Evolutionary conservation across 2,888 invertebrate genomes (phyloP).

Genomic region (Dusona sp.): DNA sequence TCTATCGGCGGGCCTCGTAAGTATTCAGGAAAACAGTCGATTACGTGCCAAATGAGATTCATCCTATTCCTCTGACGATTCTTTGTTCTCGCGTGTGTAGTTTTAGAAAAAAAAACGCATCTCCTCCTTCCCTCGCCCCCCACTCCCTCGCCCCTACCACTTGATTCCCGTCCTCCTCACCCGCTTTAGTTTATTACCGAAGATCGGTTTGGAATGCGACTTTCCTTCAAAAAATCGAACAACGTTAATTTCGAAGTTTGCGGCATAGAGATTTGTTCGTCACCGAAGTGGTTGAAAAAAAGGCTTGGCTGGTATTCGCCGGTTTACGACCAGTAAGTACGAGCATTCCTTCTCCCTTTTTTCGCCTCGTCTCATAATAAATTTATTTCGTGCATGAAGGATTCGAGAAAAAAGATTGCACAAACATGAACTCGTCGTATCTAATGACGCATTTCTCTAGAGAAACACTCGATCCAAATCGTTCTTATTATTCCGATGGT

Average conservation of each 20-base stretch:
- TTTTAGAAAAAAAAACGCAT: conserved; percentile 4
- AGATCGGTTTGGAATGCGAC: conserved; percentile 77
- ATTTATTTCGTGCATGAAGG: conserved; percentile 2
- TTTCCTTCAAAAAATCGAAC: conserved; percentile 75
- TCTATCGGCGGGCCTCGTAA: neutral
- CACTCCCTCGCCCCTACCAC: neutral
- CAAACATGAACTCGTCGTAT: neutral
- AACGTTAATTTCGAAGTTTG: conserved; percentile 77
- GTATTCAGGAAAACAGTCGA: no score
- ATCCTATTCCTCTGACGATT: neutral
- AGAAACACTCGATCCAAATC: neutral
- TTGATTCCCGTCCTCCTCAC: no score
- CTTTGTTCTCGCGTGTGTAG: neutral
- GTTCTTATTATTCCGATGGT: neutral
- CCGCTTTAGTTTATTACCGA: conserved; percentile 29
- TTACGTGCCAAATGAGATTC: neutral
- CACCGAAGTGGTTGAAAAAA: conserved; percentile 77
- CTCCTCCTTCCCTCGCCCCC: neutral
- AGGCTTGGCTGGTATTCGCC: conserved; percentile 78
- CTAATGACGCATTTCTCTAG: neutral
- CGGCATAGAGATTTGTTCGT: conserved; percentile 78
- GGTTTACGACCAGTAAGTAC: conserved; percentile 76
- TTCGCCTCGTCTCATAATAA: neutral
- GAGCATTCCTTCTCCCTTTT: neutral
- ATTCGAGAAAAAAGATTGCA: neutral